Evolutionary conservation across 2,797 vertebrate species (phyloP).

Genomic region (Acanthurus tractus): DNA sequence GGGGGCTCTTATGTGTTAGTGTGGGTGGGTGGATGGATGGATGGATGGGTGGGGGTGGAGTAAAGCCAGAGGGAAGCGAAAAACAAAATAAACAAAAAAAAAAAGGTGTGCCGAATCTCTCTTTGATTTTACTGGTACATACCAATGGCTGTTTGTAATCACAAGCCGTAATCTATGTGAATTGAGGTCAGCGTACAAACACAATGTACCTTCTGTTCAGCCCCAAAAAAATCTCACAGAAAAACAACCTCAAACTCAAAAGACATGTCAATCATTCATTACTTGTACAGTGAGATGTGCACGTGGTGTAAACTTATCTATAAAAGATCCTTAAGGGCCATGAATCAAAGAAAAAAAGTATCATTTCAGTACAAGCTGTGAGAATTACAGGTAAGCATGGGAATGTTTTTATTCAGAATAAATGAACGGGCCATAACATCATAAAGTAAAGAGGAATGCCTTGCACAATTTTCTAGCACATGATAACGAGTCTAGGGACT

Average conservation of each 20-base stretch:
- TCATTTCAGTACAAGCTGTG: neutral
- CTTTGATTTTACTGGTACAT: slow-evolving; percentile 21
- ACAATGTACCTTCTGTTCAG: neutral
- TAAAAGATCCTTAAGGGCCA: neutral
- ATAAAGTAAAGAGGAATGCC: no score
- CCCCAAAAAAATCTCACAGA: no score
- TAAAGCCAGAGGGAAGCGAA: slow-evolving; percentile 18
- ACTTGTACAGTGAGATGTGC: neutral
- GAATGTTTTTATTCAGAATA: no score
- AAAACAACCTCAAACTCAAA: no score
- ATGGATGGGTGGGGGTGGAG: slow-evolving; percentile 42
- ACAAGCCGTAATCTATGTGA: slow-evolving; percentile 24
- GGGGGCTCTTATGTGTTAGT: slow-evolving; percentile 52
- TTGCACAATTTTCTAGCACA: no score
- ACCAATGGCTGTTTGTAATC: slow-evolving; percentile 48
- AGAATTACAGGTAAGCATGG: neutral
- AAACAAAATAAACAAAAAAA: slow-evolving; percentile 27
- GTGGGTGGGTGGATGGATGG: slow-evolving; percentile 28
- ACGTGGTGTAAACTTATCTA: neutral
- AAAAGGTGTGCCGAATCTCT: slow-evolving; percentile 22
- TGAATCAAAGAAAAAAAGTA: neutral
- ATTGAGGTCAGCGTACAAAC: neutral
- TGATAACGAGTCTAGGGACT: no score
- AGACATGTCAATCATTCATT: neutral
- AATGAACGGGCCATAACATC: no score